Evolutionary conservation across 2,888 invertebrate genomes (phyloP).

Genomic region (Eristalis intricaria): DNA sequence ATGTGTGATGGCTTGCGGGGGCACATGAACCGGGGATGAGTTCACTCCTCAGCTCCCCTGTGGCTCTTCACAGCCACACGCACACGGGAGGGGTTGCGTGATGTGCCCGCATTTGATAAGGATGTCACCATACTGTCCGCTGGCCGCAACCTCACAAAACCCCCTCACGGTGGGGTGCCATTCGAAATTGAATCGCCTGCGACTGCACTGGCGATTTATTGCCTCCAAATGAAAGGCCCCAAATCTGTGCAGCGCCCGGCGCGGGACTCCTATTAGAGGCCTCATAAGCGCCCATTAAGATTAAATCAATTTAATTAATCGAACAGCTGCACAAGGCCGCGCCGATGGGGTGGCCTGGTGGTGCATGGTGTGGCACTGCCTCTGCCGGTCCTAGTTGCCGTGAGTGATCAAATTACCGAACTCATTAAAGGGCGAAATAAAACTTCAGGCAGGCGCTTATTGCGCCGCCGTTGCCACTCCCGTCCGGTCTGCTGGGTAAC

Average conservation of each 20-base stretch:
- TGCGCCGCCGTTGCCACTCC: background rate
- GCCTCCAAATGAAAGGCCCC: slow-evolving; percentile 1
- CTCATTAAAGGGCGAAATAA: slow-evolving; percentile 29
- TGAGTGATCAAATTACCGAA: slow-evolving; percentile 31
- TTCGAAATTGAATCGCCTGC: slow-evolving; percentile 28
- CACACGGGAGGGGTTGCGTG: slow-evolving; percentile 16
- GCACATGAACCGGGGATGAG: background rate
- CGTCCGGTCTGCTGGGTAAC: background rate
- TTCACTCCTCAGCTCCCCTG: slow-evolving; percentile 42
- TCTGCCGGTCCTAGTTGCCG: background rate
- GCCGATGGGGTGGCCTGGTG: background rate
- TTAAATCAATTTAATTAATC: slow-evolving; percentile 67
- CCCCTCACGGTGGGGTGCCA: slow-evolving; percentile 11
- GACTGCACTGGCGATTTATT: slow-evolving; percentile 33
- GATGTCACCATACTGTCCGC: slow-evolving; percentile 5
- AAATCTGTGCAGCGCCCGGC: background rate
- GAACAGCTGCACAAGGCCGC: slow-evolving; percentile 16
- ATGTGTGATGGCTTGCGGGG: slow-evolving; percentile 33
- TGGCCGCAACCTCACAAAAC: slow-evolving; percentile 24
- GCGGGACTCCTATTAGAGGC: slow-evolving; percentile 3
- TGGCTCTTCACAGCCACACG: slow-evolving; percentile 25
- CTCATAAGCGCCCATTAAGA: slow-evolving; percentile 32
- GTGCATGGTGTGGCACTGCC: background rate
- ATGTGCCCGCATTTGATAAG: slow-evolving; percentile 23
- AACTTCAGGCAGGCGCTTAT: background rate